Base-by-base conservation (phyloP, 2,797 vertebrate genomes). In the Leuciscus waleckii region DNA sequence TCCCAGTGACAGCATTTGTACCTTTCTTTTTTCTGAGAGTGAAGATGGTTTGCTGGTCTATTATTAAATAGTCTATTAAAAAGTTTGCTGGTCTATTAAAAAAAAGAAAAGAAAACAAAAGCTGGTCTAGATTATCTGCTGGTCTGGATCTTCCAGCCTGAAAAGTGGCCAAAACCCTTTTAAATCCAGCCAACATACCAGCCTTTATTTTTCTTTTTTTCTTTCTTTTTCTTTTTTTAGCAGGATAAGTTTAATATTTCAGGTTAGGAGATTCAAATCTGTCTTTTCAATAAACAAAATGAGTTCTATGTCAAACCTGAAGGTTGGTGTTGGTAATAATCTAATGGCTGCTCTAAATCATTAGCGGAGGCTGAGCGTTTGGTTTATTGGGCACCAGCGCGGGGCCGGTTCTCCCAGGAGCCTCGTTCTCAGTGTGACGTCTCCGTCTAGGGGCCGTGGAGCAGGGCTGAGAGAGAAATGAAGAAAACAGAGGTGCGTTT, bases 401-500 rank as follows among this genome's bases (percentile, higher is more conserved):
- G 46, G 83, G 84, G 58, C 41, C 35, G 32, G 73, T 63, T 65
- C 81, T 87, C 84, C 75, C 63, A 85, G 80, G 83, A 76, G 74
- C 41, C 19, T 61, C 56, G 85, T 84, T 88, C 87, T 87, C 89
- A 85, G 76, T 79, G 73, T 80, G 79, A 32, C 41, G 16, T 41
- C 67, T 73, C 83, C 46, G 76, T 83, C 77, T 32, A 56, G 41
- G 49, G 70, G 80, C 86, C 83, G 17, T 16, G 37, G 83, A 87
- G 83, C 79, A 70, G 67, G 37, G 51, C 10, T 17, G 61, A 13
- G 3, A 11, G 69, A 71, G 46, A 67, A 78, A 83, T 83, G 83
- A 43, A 51, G 61, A 69, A 78, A 82, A 82, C 77, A 88, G 84
- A 84, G 85, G 46, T 46, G 84, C 80, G 84, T 88, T 69, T 84